Percentiles rank a stretch among this genome's conserved stretches.
These are phyloP conservation scores for Macaria notata DNA, from an alignment of 2,888 invertebrate genomes.

Conservation along the genomic window DNA sequence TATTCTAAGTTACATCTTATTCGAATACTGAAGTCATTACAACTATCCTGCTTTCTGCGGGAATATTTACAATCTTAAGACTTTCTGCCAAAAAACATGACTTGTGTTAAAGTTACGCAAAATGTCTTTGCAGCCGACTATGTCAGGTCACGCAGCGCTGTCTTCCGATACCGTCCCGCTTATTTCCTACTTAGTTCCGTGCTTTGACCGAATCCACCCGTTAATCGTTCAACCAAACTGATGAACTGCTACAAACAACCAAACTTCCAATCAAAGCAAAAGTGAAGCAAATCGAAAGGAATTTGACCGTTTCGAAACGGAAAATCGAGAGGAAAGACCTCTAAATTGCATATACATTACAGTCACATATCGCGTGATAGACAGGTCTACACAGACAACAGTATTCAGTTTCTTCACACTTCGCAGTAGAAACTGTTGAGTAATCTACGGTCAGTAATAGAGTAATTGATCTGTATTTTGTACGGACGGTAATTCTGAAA, in stretches of 20 bases:
- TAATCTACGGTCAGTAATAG: neutral
- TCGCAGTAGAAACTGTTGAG: slow-evolving; percentile 3
- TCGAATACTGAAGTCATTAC: no score
- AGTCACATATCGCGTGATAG: slow-evolving; percentile 22
- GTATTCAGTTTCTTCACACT: slow-evolving; percentile 13
- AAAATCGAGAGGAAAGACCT: slow-evolving; percentile 8
- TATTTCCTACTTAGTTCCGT: slow-evolving; percentile 3
- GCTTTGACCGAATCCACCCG: slow-evolving; percentile 1
- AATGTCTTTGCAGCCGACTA: no score
- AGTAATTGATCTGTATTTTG: slow-evolving; percentile 6
- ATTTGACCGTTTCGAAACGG: slow-evolving; percentile 4
- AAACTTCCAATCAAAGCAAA: slow-evolving; percentile 5
- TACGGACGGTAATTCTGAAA: no score
- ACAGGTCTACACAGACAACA: neutral
- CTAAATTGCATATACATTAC: slow-evolving; percentile 10
- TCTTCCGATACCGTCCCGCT: slow-evolving; percentile 1
- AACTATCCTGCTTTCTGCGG: no score
- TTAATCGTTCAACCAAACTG: neutral
- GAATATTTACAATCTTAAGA: no score
- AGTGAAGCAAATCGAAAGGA: slow-evolving; percentile 13
- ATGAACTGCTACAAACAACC: neutral
- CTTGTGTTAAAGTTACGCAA: no score
- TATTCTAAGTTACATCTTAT: no score
- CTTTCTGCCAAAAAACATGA: no score
- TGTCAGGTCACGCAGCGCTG: no score